Base-by-base conservation (phyloP, 2,888 invertebrate genomes). In the Drosophila borborema region DNA sequence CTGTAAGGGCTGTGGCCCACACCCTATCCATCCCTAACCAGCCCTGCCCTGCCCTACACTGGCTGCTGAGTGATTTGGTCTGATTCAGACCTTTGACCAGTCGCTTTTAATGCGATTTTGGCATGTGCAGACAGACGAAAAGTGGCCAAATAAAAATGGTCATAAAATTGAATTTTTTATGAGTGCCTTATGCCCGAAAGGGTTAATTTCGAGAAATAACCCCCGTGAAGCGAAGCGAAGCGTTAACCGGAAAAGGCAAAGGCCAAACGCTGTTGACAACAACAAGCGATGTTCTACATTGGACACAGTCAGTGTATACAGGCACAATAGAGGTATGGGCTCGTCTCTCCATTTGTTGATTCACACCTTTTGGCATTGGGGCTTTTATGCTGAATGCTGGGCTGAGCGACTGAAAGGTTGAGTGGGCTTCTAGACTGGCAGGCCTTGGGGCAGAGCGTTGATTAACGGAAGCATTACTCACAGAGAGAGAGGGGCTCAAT, bases 151-250 rank as follows among this genome's bases (percentile, higher is more conserved):
- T 81, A 89, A 80, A 87, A 90, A 64, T 73, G 84, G 72, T 81
- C 89, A 89, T 90, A 90, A 86, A 86, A 86, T 86, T 90, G 86
- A 86, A 86, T 86, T 90, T 88, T 88, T 90, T 86, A 90, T 90
- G 86, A 90, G 77, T 82, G 71, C 70, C 76, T 65, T 72, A 67
- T 73, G 74, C 60, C 72, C 81, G 48, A 81, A 86, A 82, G 83
- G 85, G 85, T 85, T 85, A 88, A 85, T 86, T 85, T 88, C 73
- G 60, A 49, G 51, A 66, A 77, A 70, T 69, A 72, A 72, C 51
- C 61, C 70, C 69, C 65, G 72, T 72, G 71, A 71, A 86, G 74
- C 72, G 77, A 73, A 77, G 64, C 64, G 77, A 72, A 81, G 65
- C 64, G 73, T 68, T 41, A 79, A 74, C 76, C 65, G 18, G 55